These are phyloP conservation scores for Oxyura jamaicensis DNA, from an alignment of 2,113 vertebrate genomes.

Conservation along the genomic window DNA sequence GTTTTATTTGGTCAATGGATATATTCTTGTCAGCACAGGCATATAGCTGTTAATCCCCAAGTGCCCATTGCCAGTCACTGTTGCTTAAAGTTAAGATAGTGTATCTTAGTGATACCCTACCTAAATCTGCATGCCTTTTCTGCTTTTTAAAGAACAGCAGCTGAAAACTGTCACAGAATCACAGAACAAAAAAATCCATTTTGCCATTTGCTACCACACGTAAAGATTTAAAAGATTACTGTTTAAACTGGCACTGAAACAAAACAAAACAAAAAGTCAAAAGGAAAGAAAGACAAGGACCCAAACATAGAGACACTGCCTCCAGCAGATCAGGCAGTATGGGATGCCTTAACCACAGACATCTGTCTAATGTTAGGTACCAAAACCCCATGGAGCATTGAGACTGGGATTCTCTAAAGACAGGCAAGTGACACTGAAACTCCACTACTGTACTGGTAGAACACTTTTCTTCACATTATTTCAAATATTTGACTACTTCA, in stretches of 20 bases:
- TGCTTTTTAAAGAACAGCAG: not conserved
- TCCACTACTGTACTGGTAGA: not conserved
- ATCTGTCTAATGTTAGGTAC: not conserved
- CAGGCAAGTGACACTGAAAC: not conserved
- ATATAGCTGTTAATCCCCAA: not conserved
- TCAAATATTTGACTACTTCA: not conserved
- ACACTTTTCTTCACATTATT: not conserved
- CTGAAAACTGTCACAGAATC: not conserved
- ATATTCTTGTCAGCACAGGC: not conserved
- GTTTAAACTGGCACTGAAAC: not conserved
- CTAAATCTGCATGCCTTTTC: not conserved
- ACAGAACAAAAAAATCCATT: not conserved
- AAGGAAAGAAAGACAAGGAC: not conserved
- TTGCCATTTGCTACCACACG: not conserved
- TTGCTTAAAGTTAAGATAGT: not conserved
- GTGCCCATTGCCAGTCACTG: not conserved
- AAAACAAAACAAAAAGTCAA: too few species aligned
- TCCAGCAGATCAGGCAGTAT: not conserved
- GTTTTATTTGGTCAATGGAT: not conserved
- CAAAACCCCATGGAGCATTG: not conserved
- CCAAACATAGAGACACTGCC: not conserved
- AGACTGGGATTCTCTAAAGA: not conserved
- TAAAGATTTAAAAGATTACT: not conserved
- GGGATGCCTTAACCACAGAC: not conserved
- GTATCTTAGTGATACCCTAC: not conserved